A percentile compares a stretch with the other conserved stretches of the same genome.
Evolutionary conservation across 2,797 vertebrate genomes (phyloP).

Genomic region (Sebastes cheni): DNA sequence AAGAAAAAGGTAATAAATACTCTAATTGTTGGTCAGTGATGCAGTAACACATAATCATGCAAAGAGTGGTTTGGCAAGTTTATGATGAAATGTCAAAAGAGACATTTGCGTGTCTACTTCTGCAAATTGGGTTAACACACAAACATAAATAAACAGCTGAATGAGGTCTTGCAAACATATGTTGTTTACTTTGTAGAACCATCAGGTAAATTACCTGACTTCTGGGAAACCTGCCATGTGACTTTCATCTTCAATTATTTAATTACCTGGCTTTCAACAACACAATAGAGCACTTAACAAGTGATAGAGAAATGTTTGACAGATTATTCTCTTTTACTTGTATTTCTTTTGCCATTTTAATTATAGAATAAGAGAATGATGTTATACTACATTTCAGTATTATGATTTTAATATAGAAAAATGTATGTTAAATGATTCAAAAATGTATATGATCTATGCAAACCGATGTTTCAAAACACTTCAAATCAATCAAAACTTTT

Average conservation of each 20-base stretch:
- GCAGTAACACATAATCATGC: background rate
- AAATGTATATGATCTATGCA: background rate
- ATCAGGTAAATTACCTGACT: slow-evolving; percentile 39
- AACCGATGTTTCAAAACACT: background rate
- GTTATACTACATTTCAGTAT: background rate
- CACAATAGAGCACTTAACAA: background rate
- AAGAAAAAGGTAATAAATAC: rapidly evolving
- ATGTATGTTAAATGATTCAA: background rate
- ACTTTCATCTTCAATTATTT: slow-evolving; percentile 26
- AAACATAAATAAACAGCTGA: slow-evolving; percentile 27
- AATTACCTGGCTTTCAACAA: slow-evolving; percentile 38
- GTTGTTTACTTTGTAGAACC: slow-evolving; percentile 70
- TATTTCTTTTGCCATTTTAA: background rate
- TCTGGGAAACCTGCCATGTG: slow-evolving; percentile 26
- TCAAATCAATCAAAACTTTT: background rate
- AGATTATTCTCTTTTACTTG: background rate
- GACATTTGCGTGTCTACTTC: background rate
- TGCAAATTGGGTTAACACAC: background rate
- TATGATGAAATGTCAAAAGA: background rate
- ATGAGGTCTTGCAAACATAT: slow-evolving; percentile 61
- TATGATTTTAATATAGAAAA: background rate
- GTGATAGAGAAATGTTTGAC: background rate
- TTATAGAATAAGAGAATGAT: background rate
- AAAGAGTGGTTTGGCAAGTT: background rate
- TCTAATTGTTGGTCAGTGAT: background rate